Base-by-base conservation (phyloP, 64 coral and sea anemone species). In the Platygyra sinensis region DNA sequence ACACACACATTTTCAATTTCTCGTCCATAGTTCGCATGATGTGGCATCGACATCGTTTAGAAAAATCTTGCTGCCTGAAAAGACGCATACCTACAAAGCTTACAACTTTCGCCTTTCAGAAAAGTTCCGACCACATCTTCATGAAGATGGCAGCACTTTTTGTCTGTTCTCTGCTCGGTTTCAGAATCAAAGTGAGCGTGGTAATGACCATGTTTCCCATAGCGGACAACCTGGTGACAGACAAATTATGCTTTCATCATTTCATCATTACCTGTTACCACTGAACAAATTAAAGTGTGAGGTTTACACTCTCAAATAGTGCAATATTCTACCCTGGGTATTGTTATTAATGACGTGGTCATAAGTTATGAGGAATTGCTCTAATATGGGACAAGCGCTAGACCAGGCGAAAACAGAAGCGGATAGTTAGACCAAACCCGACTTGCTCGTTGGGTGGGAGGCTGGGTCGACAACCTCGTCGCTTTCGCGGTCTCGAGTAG, bases 121-220 rank as follows among this genome's bases (percentile, higher is more conserved):
- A 82, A 59, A 76, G 87, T 74, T 32, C 82, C n/a, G 22, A 77
- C 60, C 9, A 89, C 30, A 57, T 72, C 83, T 55, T 94, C 88
- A 82, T 89, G 29, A 72, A 93, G 81, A 25, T 96, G 94, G 74
- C 94, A 96, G 55, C 94, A 96, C 57, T 86, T 77, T 28, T 61
- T 31, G 16, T 96, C 90, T 4, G 94, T 91, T 59, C 82, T 86
- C 39, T 87, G 60, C 39, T 95, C 83, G 11, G 94, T 91, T 51
- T 95, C 89, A 33, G 89, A 91, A 46, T 95, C 94, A 76, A 88
- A 95, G 33, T 95, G 94, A 2, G 94, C 94, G 29, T 95, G 90
- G 49, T 95, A 95, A 42, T 95, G 94, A 72, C 94, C 94, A 87
- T 69, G 77, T 50, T 83, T 49, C 9, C 72, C 91, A 57, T 95